Conservation (phyloP, 2,797 vertebrate species). For the Enteromius fasciolatus region DNA sequence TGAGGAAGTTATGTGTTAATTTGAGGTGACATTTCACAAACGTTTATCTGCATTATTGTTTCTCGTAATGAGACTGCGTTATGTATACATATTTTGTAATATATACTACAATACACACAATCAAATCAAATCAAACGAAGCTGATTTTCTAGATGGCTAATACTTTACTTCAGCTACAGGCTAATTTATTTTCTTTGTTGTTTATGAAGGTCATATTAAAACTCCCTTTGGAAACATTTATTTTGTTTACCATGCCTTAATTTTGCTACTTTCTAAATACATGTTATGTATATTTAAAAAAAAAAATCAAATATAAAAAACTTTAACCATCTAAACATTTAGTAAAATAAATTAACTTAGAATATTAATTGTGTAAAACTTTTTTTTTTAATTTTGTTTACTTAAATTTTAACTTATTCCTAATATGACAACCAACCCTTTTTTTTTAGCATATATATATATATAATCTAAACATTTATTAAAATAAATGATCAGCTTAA, state of each 20-base stretch:
- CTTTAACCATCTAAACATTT: too few species aligned
- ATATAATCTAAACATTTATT: not conserved
- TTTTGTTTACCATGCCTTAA: not conserved
- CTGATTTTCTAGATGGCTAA: not conserved
- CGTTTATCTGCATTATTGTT: slow-evolving; percentile 20
- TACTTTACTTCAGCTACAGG: not conserved
- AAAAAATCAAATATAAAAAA: not conserved
- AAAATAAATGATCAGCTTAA: not conserved
- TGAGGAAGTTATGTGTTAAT: slow-evolving; percentile 44
- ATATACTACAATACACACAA: not conserved
- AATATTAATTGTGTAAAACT: too few species aligned
- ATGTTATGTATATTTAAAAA: not conserved
- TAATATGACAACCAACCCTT: too few species aligned
- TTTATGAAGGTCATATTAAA: not conserved
- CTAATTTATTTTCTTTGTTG: not conserved
- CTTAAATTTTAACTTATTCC: too few species aligned
- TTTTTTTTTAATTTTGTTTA: too few species aligned
- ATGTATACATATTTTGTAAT: not conserved
- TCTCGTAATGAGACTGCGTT: not conserved
- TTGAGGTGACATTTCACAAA: slow-evolving; percentile 39
- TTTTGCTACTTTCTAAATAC: not conserved
- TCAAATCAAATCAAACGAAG: not conserved
- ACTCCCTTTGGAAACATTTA: not conserved
- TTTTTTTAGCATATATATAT: too few species aligned
- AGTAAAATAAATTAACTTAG: too few species aligned